Base-by-base conservation (phyloP, 2,888 invertebrate genomes). In the Orthosia gracilis region DNA sequence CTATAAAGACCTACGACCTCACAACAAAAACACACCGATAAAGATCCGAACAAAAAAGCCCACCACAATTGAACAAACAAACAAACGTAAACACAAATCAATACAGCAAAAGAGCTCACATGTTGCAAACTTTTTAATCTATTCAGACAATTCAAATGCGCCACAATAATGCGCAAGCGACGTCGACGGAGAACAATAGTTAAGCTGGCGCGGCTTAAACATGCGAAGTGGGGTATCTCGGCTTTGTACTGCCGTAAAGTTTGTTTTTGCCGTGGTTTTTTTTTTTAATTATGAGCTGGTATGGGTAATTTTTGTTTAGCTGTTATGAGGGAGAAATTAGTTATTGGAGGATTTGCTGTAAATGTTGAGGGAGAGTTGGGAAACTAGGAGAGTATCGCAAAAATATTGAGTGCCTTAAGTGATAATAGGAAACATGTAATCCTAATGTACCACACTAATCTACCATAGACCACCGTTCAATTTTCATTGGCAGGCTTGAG, bases 221-320 rank as follows among this genome's bases (percentile, higher is more conserved):
- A 89, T 84, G 83, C 85, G 87, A 92, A 94, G 93, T 94, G 94
- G 92, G 92, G 85, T 94, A 94, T 94, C 94, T 90, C 84, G 61
- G 67, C 67, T 71, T 86, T 83, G 85, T 86, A 57, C 2, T n/a
- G 23, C 47, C 23, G 57, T 49, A 73, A 85, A 87, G 65, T 85
- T 85, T 80, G 81, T 78, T 79, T 64, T 73, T 67, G 55, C 74
- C 18, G 17, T 13, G 72, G 67, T 55, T 52, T 45, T 69, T 84
- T 85, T 83, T 86, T 83, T 73, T 2, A 77, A 82, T 84, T 68
- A 85, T 78, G 45, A 21, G 40, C 64, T 68, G 47, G 50, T 58
- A 15, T 47, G 26, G 23, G 55, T 71, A 66, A 63, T 78, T 68
- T 78, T 83, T 71, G 23, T 73, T 59, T 55, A 50, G 49, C 9